Evolutionary conservation across 2,113 vertebrate genomes (phyloP).

Genomic region (Stictonetta naevosa): DNA sequence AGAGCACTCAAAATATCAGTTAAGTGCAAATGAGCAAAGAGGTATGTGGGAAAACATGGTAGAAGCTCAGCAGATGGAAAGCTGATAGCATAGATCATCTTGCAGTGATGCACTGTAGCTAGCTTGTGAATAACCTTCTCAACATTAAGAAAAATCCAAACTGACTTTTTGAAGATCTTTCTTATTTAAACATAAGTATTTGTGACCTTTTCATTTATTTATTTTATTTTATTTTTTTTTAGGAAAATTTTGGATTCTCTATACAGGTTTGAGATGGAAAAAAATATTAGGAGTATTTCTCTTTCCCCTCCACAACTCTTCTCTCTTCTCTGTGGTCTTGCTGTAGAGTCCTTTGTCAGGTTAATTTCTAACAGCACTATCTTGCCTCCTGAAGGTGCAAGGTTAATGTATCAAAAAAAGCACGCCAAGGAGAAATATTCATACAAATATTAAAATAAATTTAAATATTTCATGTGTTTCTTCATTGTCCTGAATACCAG

Average conservation of each 20-base stretch:
- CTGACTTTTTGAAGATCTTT: background rate
- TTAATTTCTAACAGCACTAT: background rate
- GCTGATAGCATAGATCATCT: constrained; percentile 20
- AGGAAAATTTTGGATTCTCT: background rate
- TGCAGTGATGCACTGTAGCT: background rate
- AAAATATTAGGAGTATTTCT: background rate
- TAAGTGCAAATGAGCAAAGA: constrained; percentile 37
- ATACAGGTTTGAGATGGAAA: background rate
- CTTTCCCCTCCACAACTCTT: background rate
- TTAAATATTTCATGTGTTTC: background rate
- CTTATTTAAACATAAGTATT: background rate
- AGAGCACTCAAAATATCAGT: background rate
- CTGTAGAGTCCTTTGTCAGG: background rate
- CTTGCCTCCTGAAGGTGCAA: background rate
- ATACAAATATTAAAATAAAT: background rate
- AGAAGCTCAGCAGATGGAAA: constrained; percentile 12
- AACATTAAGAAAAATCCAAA: background rate
- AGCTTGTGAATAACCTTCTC: background rate
- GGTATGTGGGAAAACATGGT: background rate
- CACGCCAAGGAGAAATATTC: background rate
- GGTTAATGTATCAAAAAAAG: background rate
- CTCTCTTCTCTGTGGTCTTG: background rate
- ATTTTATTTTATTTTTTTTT: background rate
- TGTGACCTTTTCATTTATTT: background rate
- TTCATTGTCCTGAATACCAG: background rate